Base-by-base conservation (phyloP, 2,113 vertebrate species). In the Raja brachyura region DNA sequence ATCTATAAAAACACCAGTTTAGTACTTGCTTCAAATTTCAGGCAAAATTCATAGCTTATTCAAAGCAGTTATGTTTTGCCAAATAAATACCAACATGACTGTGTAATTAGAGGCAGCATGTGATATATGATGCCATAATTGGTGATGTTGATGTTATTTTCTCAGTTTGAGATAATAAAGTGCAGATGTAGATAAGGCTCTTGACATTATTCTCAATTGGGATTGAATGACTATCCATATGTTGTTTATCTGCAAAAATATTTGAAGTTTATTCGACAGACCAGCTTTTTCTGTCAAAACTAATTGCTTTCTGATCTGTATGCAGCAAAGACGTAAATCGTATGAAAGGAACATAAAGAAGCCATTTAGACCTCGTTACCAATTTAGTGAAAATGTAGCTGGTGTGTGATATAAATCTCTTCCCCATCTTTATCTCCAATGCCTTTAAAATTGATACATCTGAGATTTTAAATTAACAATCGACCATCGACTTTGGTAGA, bases 71-170 rank as follows among this genome's bases (percentile, higher is more conserved):
- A 8, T 90, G 39, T 90, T 90, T n/a, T 90, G 86, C 85, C 85
- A 90, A 90, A 66, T 66, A 90, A 90, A 90, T 90, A 16, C 61
- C 14, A 90, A 90, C 31, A 31, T 66, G 63, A 66, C 85, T 66
- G 61, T 31, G 61, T 31, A 90, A 90, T 90, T 90, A 66, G 61
- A 66, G 85, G 85, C 85, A 90, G 28, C 85, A n/a, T 61, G 66
- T 61, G 59, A 90, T 90, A 66, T 90, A 66, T 90, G 39, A 88
- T 88, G 85, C 63, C 61, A 90, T 90, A 90, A 90, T 10, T 61
- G 18, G 85, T 33, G 85, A 7, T 66, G 59, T 66, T 90, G 85
- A 66, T 90, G 85, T 90, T 90, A 48, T 48, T 90, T 90, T 66
- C 85, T 90, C 59, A 61, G 66, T 48, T 66, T 68, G 85, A 0